Conservation (phyloP, 1,140 invertebrate genomes). For the Eumeta japonica region DNA sequence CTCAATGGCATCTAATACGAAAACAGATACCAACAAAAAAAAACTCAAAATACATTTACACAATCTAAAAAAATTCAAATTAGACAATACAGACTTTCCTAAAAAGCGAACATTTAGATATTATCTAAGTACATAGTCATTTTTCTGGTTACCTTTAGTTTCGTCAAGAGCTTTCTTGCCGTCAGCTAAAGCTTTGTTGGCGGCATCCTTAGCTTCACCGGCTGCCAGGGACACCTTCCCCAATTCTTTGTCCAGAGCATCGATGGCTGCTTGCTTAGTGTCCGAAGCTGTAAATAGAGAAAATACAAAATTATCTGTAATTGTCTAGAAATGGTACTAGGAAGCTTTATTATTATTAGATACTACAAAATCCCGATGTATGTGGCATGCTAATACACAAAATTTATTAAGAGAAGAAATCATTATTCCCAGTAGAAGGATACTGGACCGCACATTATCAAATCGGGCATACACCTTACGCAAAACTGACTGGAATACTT, state of each 20-base stretch:
- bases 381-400: too few species aligned
- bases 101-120: not conserved
- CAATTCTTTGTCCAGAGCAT: slow-evolving; percentile 48
- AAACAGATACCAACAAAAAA: slow-evolving; percentile 18
- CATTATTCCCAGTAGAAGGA: too few species aligned
- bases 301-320: too few species aligned
- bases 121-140: not conserved
- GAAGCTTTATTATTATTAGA: too few species aligned
- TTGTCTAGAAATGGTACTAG: too few species aligned
- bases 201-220: slow-evolving; percentile 45
- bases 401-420: too few species aligned
- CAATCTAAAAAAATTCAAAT: not conserved
- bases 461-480: too few species aligned
- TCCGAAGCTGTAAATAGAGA: slow-evolving; percentile 28
- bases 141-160: slow-evolving; percentile 37
- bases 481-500: too few species aligned
- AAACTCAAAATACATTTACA: too few species aligned
- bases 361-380: too few species aligned
- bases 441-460: too few species aligned
- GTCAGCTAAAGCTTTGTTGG: slow-evolving; percentile 45
- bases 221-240: slow-evolving; percentile 48
- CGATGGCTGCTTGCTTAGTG: slow-evolving; percentile 39
- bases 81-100: not conserved
- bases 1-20: slow-evolving; percentile 37
- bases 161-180: slow-evolving; percentile 52